phyloP scores from a whole-genome alignment of 2,113 vertebrate genomes.

The Trematocara marginatum region DNA sequence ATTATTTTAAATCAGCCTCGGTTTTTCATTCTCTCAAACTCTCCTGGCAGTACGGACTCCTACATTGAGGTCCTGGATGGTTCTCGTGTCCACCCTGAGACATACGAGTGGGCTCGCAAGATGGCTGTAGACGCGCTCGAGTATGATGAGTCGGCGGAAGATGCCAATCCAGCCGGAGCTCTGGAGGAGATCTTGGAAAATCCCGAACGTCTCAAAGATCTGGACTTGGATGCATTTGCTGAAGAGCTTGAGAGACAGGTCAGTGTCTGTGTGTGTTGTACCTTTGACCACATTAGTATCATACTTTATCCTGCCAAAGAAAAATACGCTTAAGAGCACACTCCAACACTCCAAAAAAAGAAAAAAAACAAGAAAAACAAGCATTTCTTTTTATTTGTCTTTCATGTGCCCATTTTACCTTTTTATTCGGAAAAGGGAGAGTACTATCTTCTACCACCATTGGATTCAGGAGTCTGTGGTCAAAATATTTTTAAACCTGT shows the following conservation, averaged over 20 bases:
- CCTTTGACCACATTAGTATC: background rate
- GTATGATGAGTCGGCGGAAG: conserved; percentile 95
- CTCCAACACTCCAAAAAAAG: background rate
- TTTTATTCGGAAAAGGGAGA: background rate
- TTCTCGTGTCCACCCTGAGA: conserved; percentile 96
- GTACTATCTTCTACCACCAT: background rate
- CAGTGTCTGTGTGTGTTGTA: conserved; percentile 5
- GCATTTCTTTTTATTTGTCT: background rate
- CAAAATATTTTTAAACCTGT: background rate
- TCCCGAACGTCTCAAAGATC: conserved; percentile 92
- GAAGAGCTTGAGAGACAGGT: conserved; percentile 99
- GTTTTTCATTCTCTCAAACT: background rate
- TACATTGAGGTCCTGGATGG: conserved; percentile 98
- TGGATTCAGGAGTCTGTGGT: background rate
- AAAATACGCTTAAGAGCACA: background rate
- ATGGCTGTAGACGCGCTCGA: conserved; percentile 98
- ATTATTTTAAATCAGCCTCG: background rate
- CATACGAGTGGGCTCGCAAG: conserved; percentile 97
- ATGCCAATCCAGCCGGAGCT: conserved; percentile 96
- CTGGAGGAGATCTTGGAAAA: conserved; percentile 98
- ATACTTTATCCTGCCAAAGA: background rate
- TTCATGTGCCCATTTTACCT: background rate
- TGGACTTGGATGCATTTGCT: conserved; percentile 95
- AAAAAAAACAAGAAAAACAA: background rate
- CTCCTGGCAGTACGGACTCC: conserved; percentile 86